Evolutionary conservation across 2,797 vertebrate species (phyloP).

Genomic region (Pygocentrus nattereri): DNA sequence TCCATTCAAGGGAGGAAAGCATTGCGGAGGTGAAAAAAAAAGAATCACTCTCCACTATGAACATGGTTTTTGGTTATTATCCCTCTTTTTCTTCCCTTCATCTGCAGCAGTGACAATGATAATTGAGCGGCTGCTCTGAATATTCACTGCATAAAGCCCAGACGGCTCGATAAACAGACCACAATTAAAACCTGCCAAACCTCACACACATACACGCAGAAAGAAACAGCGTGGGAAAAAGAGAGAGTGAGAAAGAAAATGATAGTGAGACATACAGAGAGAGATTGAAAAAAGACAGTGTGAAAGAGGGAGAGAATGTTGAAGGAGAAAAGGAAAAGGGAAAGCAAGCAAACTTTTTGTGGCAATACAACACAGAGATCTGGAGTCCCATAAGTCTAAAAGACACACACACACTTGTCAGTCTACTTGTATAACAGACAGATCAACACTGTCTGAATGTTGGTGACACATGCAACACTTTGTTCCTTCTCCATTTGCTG

Average conservation of each 20-base stretch:
- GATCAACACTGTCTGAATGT: not conserved
- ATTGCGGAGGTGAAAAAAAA: conserved; percentile 32
- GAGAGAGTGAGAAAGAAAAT: conserved; percentile 7
- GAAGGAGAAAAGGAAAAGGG: conserved; percentile 13
- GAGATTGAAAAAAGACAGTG: not conserved
- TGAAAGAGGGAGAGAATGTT: not conserved
- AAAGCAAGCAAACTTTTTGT: not conserved
- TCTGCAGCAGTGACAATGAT: conserved; percentile 55
- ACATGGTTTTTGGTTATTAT: conserved; percentile 46
- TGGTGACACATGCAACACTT: not conserved
- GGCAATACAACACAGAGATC: not conserved
- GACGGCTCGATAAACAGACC: conserved; percentile 60
- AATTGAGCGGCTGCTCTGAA: conserved; percentile 53
- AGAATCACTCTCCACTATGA: conserved; percentile 41
- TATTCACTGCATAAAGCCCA: conserved; percentile 48
- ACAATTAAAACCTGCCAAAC: conserved; percentile 66
- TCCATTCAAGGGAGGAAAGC: conserved; percentile 36
- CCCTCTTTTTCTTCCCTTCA: conserved; percentile 40
- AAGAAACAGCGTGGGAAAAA: conserved; percentile 16
- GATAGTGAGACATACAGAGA: not conserved
- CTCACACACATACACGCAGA: conserved; percentile 46
- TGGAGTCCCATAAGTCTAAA: not conserved
- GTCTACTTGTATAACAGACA: not conserved
- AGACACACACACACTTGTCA: not conserved
- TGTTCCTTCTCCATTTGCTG: not conserved